These are phyloP conservation scores for Yponomeuta sedellus DNA, from an alignment of 2,888 invertebrate genomes.

Conservation along the genomic window DNA sequence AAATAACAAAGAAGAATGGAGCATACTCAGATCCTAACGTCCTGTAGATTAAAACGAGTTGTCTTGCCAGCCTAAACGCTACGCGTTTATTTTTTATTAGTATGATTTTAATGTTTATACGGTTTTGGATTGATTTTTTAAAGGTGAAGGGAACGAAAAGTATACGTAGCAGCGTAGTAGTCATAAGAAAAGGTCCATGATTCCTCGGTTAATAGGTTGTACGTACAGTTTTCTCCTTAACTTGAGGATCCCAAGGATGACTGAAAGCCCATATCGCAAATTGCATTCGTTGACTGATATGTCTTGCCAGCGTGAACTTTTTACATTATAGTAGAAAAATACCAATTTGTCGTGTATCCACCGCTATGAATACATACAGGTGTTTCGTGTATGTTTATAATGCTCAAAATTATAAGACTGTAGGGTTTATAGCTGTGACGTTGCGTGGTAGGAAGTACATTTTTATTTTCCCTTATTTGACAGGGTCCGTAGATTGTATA, in stretches of 20 bases:
- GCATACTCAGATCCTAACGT: too few relatives aligned
- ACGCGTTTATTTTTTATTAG: too few relatives aligned
- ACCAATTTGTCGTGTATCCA: not conserved
- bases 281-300: not conserved
- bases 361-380: not conserved
- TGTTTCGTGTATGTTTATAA: not conserved
- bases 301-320: not conserved
- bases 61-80: too few relatives aligned
- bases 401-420: conserved; percentile 1
- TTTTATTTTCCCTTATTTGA: not conserved
- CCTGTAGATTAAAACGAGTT: too few relatives aligned
- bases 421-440: not conserved
- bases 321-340: too few relatives aligned
- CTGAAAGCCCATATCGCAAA: too few relatives aligned
- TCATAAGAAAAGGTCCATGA: not conserved
- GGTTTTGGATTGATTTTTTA: not conserved
- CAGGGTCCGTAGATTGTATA: not conserved
- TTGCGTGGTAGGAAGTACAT: not conserved
- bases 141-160: not conserved
- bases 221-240: not conserved
- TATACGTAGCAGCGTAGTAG: not conserved
- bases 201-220: not conserved
- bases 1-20: too few relatives aligned
- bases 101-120: not conserved
- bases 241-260: too few relatives aligned